Percentiles rank a stretch among this genome's conserved stretches.
phyloP scores from a whole-genome alignment of 1,140 invertebrate species.

The Lycorma delicatula region DNA sequence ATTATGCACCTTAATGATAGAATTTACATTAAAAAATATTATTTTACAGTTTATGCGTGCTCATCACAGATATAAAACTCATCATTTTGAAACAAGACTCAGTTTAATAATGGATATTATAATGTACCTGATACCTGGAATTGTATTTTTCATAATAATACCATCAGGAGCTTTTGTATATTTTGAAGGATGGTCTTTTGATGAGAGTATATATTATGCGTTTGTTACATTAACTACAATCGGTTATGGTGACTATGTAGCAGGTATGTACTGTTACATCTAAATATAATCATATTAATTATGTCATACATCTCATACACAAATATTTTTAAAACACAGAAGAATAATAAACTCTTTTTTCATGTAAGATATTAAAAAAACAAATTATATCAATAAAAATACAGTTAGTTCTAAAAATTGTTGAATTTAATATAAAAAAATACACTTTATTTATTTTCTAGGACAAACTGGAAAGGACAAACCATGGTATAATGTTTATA shows the following conservation, averaged over 20 bases:
- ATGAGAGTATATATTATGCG: constrained; percentile 83
- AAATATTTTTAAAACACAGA: no score
- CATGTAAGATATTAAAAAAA: no score
- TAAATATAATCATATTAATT: no score
- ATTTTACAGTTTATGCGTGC: constrained; percentile 55
- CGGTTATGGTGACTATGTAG: constrained; percentile 89
- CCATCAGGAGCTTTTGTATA: constrained; percentile 80
- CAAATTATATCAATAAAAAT: no score
- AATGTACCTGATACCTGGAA: constrained; percentile 73
- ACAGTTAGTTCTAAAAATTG: no score
- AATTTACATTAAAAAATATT: no score
- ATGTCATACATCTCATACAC: no score
- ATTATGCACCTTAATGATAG: no score
- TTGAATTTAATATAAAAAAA: no score
- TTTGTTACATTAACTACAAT: constrained; percentile 90
- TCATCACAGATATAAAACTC: constrained; percentile 66
- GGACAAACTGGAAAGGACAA: constrained; percentile 20
- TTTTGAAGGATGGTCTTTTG: constrained; percentile 82
- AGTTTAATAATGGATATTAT: constrained; percentile 66
- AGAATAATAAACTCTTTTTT: no score
- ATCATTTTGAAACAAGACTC: constrained; percentile 56
- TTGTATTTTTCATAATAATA: constrained; percentile 85
- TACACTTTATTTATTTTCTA: no score
- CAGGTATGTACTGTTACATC: constrained; percentile 50
- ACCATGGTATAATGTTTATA: constrained; percentile 53